Percentiles rank a stretch among this genome's conserved stretches.
Conservation (phyloP, 2,888 invertebrate genomes). For the Drosophila parthenogenetica region DNA sequence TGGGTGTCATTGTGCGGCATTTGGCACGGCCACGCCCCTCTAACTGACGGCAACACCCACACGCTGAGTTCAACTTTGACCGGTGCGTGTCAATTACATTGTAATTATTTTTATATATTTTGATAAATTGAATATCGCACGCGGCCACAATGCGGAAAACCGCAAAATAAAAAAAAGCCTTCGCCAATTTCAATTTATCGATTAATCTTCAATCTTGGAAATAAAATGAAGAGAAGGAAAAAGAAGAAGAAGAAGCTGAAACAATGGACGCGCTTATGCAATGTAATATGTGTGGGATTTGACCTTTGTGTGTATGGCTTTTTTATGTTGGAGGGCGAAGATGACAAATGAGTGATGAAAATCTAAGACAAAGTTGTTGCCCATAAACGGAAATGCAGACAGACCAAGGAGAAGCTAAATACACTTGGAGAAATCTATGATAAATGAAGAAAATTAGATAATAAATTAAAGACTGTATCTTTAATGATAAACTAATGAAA, state of each 20-base stretch:
- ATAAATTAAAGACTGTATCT: no score
- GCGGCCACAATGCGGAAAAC: slow-evolving; percentile 47
- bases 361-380: slow-evolving; percentile 55
- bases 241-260: not conserved
- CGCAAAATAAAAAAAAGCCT: not conserved
- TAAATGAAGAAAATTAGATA: not conserved
- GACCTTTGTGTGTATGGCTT: slow-evolving; percentile 55
- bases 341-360: slow-evolving; percentile 77
- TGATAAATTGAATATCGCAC: slow-evolving; percentile 76
- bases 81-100: slow-evolving; percentile 73
- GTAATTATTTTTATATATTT: slow-evolving; percentile 72
- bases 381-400: slow-evolving; percentile 54
- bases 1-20: slow-evolving; percentile 73
- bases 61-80: slow-evolving; percentile 47
- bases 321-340: slow-evolving; percentile 11
- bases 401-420: slow-evolving; percentile 13
- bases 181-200: slow-evolving; percentile 49
- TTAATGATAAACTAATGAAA: no score
- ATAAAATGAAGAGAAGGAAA: not conserved
- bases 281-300: slow-evolving; percentile 75
- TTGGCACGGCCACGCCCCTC: slow-evolving; percentile 61
- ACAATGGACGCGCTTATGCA: slow-evolving; percentile 64
- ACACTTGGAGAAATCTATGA: slow-evolving; percentile 19
- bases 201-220: slow-evolving; percentile 51
- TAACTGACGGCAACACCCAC: not conserved